phyloP scores from a whole-genome alignment of 2,797 vertebrate species.

The Hoplostethus mediterraneus region DNA sequence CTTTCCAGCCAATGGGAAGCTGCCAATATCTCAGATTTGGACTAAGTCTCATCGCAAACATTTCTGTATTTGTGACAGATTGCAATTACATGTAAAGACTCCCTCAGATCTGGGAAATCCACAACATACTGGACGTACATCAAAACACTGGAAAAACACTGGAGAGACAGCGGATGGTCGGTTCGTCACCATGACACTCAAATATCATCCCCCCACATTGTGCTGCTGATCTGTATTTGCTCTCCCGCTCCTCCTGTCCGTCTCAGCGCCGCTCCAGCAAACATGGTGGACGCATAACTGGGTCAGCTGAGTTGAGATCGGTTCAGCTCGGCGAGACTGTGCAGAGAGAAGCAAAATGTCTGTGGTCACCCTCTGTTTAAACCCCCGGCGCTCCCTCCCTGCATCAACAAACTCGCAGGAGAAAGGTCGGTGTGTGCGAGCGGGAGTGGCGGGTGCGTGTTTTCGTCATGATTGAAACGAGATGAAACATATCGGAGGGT shows the following conservation, averaged over 20 bases:
- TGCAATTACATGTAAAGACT: neutral
- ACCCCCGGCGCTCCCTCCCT: constrained; percentile 14
- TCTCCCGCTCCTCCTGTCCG: neutral
- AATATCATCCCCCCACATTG: neutral
- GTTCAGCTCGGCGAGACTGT: constrained; percentile 16
- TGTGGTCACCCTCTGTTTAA: constrained; percentile 16
- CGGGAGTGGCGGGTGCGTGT: neutral
- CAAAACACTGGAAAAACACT: neutral
- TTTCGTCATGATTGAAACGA: neutral
- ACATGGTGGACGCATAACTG: constrained; percentile 7
- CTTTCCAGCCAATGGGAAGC: neutral
- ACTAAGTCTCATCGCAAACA: neutral
- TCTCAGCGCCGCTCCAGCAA: constrained; percentile 20
- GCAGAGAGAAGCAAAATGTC: neutral
- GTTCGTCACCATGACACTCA: too few species aligned
- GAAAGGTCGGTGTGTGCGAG: neutral
- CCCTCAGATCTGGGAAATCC: neutral
- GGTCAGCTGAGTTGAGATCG: constrained; percentile 29
- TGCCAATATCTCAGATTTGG: neutral
- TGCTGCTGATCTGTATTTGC: neutral
- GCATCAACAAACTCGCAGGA: constrained; percentile 8
- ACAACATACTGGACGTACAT: neutral
- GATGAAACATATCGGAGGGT: neutral
- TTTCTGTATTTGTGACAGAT: neutral
- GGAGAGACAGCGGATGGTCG: too few species aligned